phyloP scores from a whole-genome alignment of 2,113 vertebrate genomes.

The Pavo muticus region DNA sequence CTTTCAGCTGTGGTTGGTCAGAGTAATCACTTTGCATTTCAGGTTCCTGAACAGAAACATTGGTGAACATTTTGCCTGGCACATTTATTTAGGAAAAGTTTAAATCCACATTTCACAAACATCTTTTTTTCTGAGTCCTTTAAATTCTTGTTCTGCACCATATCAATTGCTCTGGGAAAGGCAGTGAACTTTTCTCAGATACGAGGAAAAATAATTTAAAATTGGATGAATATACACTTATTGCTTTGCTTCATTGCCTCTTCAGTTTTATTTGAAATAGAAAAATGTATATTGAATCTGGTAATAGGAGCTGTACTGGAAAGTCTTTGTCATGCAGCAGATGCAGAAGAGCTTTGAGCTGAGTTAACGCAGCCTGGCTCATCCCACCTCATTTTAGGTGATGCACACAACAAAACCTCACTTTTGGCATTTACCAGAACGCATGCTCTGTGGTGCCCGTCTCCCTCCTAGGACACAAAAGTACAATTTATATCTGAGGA shows the following conservation, averaged over 20 bases:
- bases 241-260: constrained; percentile 22
- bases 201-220: constrained; percentile 35
- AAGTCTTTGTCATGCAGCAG: background rate
- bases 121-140: background rate
- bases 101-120: background rate
- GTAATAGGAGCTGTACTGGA: background rate
- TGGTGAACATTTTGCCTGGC: background rate
- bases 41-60: background rate
- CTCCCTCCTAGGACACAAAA: background rate
- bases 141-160: background rate
- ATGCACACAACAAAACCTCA: background rate
- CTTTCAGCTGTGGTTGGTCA: background rate
- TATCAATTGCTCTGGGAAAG: background rate
- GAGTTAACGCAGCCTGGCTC: background rate
- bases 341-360: background rate
- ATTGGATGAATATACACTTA: constrained; percentile 3
- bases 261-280: constrained; percentile 31
- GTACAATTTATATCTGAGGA: background rate
- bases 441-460: background rate
- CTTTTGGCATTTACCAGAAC: background rate
- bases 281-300: constrained; percentile 18
- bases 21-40: background rate
- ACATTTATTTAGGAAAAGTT: background rate
- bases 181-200: background rate
- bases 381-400: background rate